These are phyloP conservation scores for Amblyopsis rosae DNA, from an alignment of 2,113 vertebrate genomes.

Conservation along the genomic window DNA sequence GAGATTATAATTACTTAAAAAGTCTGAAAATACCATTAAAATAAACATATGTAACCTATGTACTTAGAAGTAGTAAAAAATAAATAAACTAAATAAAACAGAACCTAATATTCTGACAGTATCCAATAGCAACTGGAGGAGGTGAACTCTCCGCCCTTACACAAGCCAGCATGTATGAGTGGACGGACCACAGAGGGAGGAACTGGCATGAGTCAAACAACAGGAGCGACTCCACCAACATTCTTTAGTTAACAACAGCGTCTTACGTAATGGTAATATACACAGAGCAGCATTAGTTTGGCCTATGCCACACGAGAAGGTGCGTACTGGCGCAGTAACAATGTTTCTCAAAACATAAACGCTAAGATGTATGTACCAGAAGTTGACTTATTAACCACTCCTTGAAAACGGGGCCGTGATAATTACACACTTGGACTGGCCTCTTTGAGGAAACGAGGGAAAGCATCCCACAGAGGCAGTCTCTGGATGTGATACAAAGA, in stretches of 20 bases:
- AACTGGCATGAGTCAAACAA: constrained; percentile 34
- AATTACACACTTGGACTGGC: constrained; percentile 65
- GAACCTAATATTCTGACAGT: constrained; percentile 5
- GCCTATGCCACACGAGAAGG: not conserved
- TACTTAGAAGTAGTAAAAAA: too few relatives aligned
- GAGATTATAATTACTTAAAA: not conserved
- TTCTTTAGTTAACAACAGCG: not conserved
- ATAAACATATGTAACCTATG: too few relatives aligned
- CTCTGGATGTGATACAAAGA: constrained; percentile 53
- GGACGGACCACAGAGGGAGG: constrained; percentile 13
- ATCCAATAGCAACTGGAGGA: constrained; percentile 33
- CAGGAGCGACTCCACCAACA: constrained; percentile 19
- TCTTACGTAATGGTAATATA: constrained; percentile 8
- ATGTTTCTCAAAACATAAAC: constrained; percentile 44
- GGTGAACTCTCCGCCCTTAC: constrained; percentile 26
- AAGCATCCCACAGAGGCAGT: constrained; percentile 37
- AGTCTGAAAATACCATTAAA: too few relatives aligned
- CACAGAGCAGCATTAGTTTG: constrained; percentile 2
- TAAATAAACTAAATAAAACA: not conserved
- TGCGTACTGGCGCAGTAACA: constrained; percentile 23
- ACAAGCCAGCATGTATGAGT: constrained; percentile 36
- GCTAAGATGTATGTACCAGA: constrained; percentile 25
- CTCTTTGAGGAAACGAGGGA: constrained; percentile 30
- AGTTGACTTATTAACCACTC: constrained; percentile 51
- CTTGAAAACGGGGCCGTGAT: constrained; percentile 66